A percentile compares a stretch with the other conserved stretches of the same genome.
phyloP scores from a whole-genome alignment of 2,113 vertebrate species.

The Apteryx owenii region DNA sequence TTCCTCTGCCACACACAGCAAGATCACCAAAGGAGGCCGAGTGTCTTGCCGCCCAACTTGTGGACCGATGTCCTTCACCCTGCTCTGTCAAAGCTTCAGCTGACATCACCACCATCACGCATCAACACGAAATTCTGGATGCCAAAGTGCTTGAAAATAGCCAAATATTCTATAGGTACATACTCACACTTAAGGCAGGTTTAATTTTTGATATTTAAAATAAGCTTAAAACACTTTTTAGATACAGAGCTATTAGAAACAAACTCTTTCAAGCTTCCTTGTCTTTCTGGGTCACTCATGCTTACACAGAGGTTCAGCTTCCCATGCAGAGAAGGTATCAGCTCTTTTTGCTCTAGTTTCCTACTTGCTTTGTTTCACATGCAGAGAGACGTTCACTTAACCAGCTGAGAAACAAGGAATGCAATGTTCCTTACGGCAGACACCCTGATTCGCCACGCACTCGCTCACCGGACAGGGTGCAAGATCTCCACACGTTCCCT shows the following conservation, averaged over 20 bases:
- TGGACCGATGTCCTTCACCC: neutral
- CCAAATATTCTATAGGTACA: neutral
- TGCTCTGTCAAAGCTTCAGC: too few relatives aligned
- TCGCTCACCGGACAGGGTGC: neutral
- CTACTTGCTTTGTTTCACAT: neutral
- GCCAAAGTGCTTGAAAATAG: neutral
- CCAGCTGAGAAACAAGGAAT: neutral
- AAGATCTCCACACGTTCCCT: neutral
- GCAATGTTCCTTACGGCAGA: neutral
- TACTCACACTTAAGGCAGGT: neutral
- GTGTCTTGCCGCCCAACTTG: neutral
- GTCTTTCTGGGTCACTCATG: neutral
- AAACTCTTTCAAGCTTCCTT: neutral
- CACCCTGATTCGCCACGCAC: neutral
- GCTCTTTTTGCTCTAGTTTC: neutral
- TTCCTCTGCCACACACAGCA: neutral
- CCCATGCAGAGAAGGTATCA: neutral
- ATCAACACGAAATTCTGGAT: neutral
- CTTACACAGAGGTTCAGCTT: neutral
- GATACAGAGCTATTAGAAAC: neutral
- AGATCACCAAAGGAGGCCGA: accelerated
- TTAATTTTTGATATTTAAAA: neutral
- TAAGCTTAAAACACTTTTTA: neutral
- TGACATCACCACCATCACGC: neutral
- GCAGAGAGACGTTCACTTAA: neutral